Percentiles rank a stretch among this genome's conserved stretches.
These are phyloP conservation scores for Rhombomys opimus DNA, from an alignment of 2,113 vertebrate genomes.

Conservation along the genomic window DNA sequence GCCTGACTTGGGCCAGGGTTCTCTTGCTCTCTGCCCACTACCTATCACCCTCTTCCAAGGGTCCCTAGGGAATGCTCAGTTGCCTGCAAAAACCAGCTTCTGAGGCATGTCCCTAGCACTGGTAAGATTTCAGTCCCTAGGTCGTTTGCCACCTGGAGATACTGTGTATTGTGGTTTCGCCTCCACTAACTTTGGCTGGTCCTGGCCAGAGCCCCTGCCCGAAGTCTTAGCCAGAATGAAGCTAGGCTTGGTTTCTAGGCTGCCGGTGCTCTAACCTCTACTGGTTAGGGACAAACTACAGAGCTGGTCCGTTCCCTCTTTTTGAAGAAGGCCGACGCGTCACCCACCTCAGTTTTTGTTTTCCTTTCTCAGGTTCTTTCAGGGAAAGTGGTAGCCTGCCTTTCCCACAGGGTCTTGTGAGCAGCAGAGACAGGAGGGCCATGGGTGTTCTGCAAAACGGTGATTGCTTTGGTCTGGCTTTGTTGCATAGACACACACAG, in stretches of 20 bases:
- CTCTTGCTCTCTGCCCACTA: not conserved
- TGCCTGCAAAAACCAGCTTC: not conserved
- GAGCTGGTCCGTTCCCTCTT: not conserved
- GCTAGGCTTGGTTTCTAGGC: slow-evolving; percentile 22
- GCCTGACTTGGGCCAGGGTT: not conserved
- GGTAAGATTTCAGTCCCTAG: not conserved
- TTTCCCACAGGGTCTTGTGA: not conserved
- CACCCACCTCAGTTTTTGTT: slow-evolving; percentile 8
- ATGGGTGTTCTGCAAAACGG: not conserved
- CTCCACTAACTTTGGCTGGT: slow-evolving; percentile 57
- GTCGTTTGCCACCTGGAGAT: not conserved
- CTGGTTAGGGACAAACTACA: not conserved
- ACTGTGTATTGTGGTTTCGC: not conserved
- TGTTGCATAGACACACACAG: not conserved
- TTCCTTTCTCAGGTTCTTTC: slow-evolving; percentile 5
- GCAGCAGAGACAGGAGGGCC: not conserved
- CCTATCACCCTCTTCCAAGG: not conserved
- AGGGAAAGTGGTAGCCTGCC: not conserved
- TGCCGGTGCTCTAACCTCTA: not conserved
- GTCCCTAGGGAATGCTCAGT: slow-evolving; percentile 6
- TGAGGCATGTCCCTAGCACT: not conserved
- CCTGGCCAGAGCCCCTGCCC: not conserved
- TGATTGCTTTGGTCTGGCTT: slow-evolving; percentile 2
- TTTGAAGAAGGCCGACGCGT: not conserved
- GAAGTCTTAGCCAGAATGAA: not conserved